Evolutionary conservation across 1,140 invertebrate genomes (phyloP).

Genomic region (Macrotrachela quadricornifera): DNA sequence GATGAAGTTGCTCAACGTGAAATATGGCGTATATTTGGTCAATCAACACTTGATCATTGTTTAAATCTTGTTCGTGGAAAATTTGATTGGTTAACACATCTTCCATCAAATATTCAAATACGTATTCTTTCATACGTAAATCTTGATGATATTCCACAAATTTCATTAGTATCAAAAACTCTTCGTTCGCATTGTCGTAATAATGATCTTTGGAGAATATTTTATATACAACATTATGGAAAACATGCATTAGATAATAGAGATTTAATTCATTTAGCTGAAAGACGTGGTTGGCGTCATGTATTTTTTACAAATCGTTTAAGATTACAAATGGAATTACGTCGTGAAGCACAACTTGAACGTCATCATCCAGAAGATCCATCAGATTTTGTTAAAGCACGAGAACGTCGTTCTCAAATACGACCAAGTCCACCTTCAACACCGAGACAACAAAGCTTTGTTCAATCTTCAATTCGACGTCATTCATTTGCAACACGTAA

Average conservation of each 20-base stretch:
- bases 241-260: too few species aligned
- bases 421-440: too few species aligned
- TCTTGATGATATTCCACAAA: conserved; percentile 1
- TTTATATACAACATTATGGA: neutral
- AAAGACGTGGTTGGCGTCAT: conserved; percentile 2
- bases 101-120: neutral
- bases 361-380: too few species aligned
- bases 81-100: neutral
- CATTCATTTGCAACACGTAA: too few species aligned
- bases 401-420: too few species aligned
- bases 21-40: neutral
- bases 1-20: conserved; percentile 3
- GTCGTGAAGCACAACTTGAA: too few species aligned
- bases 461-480: too few species aligned
- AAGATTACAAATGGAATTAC: conserved; percentile 4
- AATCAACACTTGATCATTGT: neutral
- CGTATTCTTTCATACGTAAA: neutral
- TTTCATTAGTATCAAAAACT: conserved; percentile 1
- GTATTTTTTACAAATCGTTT: conserved; percentile 6
- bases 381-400: too few species aligned
- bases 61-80: neutral
- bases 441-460: too few species aligned
- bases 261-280: neutral
- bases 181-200: neutral
- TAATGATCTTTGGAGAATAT: conserved; percentile 1